Base-by-base conservation (phyloP, 2,113 vertebrate genomes). In the Chrysemys picta region DNA sequence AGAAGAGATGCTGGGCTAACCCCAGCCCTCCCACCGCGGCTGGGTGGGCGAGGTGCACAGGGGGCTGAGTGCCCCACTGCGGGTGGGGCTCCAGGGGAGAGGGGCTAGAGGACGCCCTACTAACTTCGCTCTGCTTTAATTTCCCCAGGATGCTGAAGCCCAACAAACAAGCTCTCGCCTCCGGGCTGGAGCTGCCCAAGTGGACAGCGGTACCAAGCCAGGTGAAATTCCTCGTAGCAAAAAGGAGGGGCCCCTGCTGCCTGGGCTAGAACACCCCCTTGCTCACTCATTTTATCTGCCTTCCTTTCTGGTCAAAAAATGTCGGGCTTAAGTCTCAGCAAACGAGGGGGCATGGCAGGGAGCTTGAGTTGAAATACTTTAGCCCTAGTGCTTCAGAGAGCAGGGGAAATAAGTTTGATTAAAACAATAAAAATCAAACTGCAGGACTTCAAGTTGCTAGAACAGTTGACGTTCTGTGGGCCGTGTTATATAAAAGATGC, bases 101-200 rank as follows among this genome's bases (percentile, higher is more conserved):
- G 59, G 59, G 59, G 59, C 31, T 65, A 31, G 16, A 13, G 11
- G 5, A 14, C 5, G 57, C 57, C 13, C 11, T 11, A 65, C 25
- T 87, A 79, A 87, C 3, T 53, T 47, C 35, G n/a, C 62, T 56
- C 22, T 21, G 16, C 17, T 69, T 88, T 80, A 80, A 50, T 93
- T 81, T 47, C 31, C 38, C 38, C 52, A 95, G 88, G 93, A 99
- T 99, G 98, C 52, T 98, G 57, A 98, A 98, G 94, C 86, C 98
- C n/a, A 53, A 98, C 27, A 97, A 97, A 50, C 98, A 98, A 96
- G 95, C 79, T 14, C 87, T 98, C 10, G 98, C 98, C 93, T 98
- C 98, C 1, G 98, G 98, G 52, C 86, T 98, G 31, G 95, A 99
- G 89, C 88, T 89, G 82, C 98, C 98, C 0, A 98, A 97, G 82